These are phyloP conservation scores for Rallus crepitans DNA, from an alignment of 2,797 vertebrate genomes.

Conservation along the genomic window DNA sequence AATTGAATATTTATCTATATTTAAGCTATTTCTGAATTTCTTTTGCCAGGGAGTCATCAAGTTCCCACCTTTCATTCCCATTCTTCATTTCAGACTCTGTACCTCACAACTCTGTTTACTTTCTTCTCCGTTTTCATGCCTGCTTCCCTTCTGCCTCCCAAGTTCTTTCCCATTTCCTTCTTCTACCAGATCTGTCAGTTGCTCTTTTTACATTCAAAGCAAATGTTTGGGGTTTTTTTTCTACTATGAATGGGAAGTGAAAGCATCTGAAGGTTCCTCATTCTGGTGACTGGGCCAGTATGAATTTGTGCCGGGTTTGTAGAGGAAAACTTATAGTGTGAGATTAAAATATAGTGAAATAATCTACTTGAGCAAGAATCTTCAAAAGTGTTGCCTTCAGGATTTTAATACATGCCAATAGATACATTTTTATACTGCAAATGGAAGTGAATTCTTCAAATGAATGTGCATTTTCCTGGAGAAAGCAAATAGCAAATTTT, in stretches of 20 bases:
- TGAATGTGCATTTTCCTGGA: not conserved
- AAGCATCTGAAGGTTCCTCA: not conserved
- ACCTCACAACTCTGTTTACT: not conserved
- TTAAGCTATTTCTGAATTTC: not conserved
- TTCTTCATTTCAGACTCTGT: not conserved
- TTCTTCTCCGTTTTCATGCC: not conserved
- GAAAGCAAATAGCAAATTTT: not conserved
- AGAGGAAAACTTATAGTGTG: not conserved
- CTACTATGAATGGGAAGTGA: not conserved
- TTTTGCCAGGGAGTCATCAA: not conserved
- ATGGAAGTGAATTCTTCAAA: not conserved
- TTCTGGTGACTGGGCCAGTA: accelerated
- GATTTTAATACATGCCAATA: not conserved
- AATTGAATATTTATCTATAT: not conserved
- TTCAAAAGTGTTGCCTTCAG: not conserved
- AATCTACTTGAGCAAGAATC: not conserved
- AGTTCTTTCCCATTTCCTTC: not conserved
- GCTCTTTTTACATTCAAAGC: not conserved
- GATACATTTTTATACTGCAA: not conserved
- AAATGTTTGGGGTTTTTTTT: not conserved
- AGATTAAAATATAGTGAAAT: not conserved
- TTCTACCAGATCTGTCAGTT: not conserved
- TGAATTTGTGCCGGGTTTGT: not conserved
- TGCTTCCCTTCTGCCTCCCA: not conserved
- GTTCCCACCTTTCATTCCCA: not conserved